Base-by-base conservation (phyloP, 2,797 vertebrate species). In the Gastrophryne carolinensis region DNA sequence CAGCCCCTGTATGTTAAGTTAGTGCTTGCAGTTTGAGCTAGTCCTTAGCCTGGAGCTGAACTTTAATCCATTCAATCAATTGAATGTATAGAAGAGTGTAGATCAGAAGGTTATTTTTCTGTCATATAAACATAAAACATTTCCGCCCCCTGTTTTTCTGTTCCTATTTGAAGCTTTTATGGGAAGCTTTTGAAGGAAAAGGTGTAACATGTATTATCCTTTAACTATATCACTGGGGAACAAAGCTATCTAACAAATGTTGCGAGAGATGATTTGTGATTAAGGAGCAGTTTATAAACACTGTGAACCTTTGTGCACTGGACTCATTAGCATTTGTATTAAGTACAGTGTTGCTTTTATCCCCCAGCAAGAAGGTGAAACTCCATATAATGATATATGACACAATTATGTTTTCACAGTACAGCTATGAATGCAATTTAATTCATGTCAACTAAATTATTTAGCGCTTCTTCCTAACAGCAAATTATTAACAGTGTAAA, bases 371-470 rank as follows among this genome's bases (percentile, higher is more conserved):
- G 72, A 72, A 74, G 71, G 44, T 70, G 58, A 72, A 78, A 73
- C 54, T 71, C 50, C 72, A 47, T 71, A 72, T 80, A 81, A 80
- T 82, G 79, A 81, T 79, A 72, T 79, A 83, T 79, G 62, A 80
- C 79, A 78, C 78, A 79, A 79, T 81, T 80, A 82, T 72, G 77
- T 79, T 79, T 79, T 68, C 63, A 66, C 50, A 60, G 69, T 68
- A 66, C 57, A 69, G 67, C 73, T 70, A 73, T 83, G 77, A 82
- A 72, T 79, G 81, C 75, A 77, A 79, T 80, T 81, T 83, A 71
- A 47, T 35, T 73, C 26, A 39, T 23, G 24, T 47, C 62, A 78
- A 79, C 53, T 50, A 61, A 47, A 58, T 37, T 72, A 73, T 75
- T 47, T 69, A 70, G 41, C 54, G 34, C 27, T 68, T 60, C 80